A percentile compares a stretch with the other conserved stretches of the same genome.
These are phyloP conservation scores for Phorcus lineatus DNA, from an alignment of 2,888 invertebrate genomes.

Conservation along the genomic window DNA sequence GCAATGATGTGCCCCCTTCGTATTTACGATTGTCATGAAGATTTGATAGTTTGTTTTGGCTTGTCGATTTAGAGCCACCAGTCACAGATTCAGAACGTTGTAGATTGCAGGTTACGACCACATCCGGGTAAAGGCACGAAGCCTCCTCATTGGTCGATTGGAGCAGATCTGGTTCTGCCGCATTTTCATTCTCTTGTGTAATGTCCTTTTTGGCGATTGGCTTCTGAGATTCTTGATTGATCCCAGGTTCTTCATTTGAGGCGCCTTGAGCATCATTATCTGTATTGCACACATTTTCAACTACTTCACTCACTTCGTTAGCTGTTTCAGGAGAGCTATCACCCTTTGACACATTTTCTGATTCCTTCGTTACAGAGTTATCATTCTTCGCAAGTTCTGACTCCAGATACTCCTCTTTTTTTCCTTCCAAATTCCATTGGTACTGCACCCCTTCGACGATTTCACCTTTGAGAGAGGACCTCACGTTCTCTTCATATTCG, in stretches of 20 bases:
- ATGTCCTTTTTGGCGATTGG: neutral
- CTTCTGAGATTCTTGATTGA: neutral
- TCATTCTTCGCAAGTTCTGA: neutral
- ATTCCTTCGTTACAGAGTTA: neutral
- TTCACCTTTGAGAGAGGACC: slow-evolving; percentile 52
- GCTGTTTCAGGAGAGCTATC: neutral
- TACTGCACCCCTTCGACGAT: slow-evolving; percentile 46
- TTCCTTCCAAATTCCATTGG: slow-evolving; percentile 9
- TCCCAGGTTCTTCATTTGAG: too few relatives aligned
- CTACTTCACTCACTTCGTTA: too few relatives aligned
- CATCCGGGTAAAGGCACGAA: neutral
- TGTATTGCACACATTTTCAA: too few relatives aligned
- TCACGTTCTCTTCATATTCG: slow-evolving; percentile 54
- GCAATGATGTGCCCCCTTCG: neutral
- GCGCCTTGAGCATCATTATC: too few relatives aligned
- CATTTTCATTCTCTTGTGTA: neutral
- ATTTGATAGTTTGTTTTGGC: too few relatives aligned
- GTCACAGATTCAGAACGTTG: neutral
- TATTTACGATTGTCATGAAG: too few relatives aligned
- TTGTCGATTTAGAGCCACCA: neutral
- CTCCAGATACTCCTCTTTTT: neutral
- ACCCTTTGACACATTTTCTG: neutral
- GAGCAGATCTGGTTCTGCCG: neutral
- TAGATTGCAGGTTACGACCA: neutral
- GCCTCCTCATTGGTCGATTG: neutral